A percentile compares a stretch with the other conserved stretches of the same genome.
Conservation (phyloP, 2,888 invertebrate species). For the Blera fallax region DNA sequence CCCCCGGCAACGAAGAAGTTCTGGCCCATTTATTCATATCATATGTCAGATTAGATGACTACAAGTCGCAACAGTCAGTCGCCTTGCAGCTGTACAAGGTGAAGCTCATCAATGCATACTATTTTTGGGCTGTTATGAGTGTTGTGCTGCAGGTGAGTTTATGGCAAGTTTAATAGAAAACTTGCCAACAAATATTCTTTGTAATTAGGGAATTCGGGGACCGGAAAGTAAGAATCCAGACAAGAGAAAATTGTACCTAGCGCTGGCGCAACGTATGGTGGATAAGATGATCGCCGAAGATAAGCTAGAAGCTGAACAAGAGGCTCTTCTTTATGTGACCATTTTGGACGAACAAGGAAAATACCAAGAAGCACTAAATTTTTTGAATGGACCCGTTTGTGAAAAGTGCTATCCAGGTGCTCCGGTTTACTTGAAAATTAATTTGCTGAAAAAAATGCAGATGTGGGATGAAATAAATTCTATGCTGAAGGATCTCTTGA, state of each 20-base stretch:
- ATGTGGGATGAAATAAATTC: conserved; percentile 89
- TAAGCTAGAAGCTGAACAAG: conserved; percentile 96
- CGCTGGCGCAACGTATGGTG: conserved; percentile 96
- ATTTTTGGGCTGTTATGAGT: conserved; percentile 99
- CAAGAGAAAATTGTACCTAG: conserved; percentile 88
- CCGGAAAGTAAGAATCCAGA: conserved; percentile 83
- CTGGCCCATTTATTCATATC: conserved; percentile 97
- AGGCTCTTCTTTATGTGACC: conserved; percentile 94
- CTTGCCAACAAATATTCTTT: background rate
- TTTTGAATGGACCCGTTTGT: conserved; percentile 90
- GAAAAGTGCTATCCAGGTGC: conserved; percentile 87
- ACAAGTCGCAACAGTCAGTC: conserved; percentile 93
- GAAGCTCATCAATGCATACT: conserved; percentile 96
- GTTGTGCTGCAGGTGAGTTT: conserved; percentile 92
- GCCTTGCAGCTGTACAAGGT: conserved; percentile 95
- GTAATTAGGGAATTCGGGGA: conserved; percentile 81
- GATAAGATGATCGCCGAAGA: conserved; percentile 93
- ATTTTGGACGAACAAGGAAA: conserved; percentile 92
- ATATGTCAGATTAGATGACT: conserved; percentile 94
- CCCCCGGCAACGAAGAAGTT: conserved; percentile 95
- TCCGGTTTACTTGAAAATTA: conserved; percentile 87
- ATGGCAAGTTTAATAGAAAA: background rate
- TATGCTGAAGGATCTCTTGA: conserved; percentile 88
- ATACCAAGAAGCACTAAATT: conserved; percentile 89
- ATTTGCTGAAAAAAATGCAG: conserved; percentile 87